Evolutionary conservation across 2,113 vertebrate genomes (phyloP).

Genomic region (Bombycilla garrulus): DNA sequence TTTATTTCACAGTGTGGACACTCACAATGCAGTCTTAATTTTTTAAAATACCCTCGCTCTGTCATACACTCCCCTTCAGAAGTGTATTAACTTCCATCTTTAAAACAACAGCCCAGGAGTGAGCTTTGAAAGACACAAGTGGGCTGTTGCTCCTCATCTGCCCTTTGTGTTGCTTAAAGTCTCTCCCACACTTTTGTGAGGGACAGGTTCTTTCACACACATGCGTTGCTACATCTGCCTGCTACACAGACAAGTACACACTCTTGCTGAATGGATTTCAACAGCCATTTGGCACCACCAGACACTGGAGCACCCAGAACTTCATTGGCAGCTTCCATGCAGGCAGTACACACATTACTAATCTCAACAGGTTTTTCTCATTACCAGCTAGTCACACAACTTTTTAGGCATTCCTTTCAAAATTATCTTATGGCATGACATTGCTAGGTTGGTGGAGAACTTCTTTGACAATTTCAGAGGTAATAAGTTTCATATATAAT

Average conservation of each 20-base stretch:
- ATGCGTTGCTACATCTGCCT: background rate
- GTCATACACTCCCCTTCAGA: background rate
- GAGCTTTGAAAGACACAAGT: background rate
- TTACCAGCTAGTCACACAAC: background rate
- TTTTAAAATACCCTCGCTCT: background rate
- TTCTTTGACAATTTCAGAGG: background rate
- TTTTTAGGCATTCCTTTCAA: background rate
- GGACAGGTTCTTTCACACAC: background rate
- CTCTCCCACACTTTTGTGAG: background rate
- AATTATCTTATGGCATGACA: background rate
- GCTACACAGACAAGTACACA: background rate
- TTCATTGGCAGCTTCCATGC: background rate
- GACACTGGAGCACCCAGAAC: background rate
- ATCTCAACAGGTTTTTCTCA: background rate
- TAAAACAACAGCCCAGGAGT: background rate
- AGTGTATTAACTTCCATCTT: background rate
- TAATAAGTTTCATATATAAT: background rate
- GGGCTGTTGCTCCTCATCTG: background rate
- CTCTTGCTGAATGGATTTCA: background rate
- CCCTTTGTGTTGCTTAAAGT: background rate
- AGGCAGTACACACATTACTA: background rate
- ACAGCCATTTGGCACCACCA: background rate
- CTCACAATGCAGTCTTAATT: background rate
- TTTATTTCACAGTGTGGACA: background rate
- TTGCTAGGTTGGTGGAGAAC: background rate